Percentiles rank a stretch among this genome's conserved stretches.
Conservation (phyloP, 2,113 vertebrate species). For the Strix uralensis region DNA sequence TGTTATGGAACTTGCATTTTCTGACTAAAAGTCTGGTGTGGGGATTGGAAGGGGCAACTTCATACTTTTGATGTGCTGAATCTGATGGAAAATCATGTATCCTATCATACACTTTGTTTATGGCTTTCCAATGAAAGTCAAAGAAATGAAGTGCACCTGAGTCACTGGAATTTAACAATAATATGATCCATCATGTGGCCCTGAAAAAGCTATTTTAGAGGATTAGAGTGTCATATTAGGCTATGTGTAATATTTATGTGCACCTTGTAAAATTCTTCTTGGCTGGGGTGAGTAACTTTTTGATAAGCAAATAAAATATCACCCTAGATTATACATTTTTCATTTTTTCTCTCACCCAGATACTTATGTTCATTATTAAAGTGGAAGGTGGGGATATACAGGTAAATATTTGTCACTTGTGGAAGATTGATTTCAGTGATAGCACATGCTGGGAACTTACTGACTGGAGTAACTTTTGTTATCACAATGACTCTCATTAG, state of each 20-base stretch:
- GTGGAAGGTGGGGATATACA: neutral
- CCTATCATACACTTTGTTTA: neutral
- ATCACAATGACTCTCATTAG: neutral
- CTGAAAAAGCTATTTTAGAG: neutral
- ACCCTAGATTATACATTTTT: neutral
- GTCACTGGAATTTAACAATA: neutral
- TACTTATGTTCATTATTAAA: neutral
- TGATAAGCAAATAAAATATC: neutral
- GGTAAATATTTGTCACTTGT: neutral
- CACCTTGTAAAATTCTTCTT: neutral
- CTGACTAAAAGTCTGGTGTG: neutral
- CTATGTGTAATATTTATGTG: neutral
- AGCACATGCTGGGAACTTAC: neutral
- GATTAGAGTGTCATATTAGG: neutral
- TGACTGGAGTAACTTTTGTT: neutral
- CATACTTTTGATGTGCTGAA: neutral
- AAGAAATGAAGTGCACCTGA: neutral
- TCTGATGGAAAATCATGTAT: neutral
- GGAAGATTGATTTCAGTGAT: neutral
- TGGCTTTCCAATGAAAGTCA: neutral
- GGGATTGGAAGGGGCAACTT: neutral
- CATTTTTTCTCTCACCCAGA: neutral
- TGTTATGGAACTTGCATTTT: neutral
- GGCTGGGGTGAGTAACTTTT: neutral
- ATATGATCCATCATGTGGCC: neutral